phyloP scores from a whole-genome alignment of 1,140 invertebrate species.

The Papilio glaucus region DNA sequence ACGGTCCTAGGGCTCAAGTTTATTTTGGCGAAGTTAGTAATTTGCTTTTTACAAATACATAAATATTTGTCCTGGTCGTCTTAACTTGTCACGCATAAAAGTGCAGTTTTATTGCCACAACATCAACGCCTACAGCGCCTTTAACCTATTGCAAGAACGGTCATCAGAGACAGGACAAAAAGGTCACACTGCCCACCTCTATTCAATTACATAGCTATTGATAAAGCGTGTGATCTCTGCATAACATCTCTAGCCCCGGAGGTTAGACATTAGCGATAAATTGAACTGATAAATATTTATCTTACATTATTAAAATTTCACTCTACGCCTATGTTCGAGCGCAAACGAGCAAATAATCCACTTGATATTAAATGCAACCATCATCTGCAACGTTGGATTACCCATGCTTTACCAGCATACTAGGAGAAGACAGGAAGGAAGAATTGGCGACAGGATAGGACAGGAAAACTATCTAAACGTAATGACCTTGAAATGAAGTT shows the following conservation, averaged over 20 bases:
- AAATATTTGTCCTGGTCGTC: background rate
- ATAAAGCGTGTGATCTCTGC: background rate
- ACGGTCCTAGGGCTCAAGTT: no score
- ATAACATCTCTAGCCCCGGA: background rate
- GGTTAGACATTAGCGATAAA: background rate
- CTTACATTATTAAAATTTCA: background rate
- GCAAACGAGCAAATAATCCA: no score
- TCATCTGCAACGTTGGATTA: no score
- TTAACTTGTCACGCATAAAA: background rate
- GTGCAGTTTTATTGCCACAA: slow-evolving; percentile 1
- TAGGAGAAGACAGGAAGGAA: no score
- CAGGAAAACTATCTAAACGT: no score
- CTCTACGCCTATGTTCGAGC: no score
- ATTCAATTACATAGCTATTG: slow-evolving; percentile 2
- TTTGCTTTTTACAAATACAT: background rate
- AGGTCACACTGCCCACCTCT: slow-evolving; percentile 14
- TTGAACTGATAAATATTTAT: background rate
- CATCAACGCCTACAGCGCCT: background rate
- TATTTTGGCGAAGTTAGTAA: background rate
- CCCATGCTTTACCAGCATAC: no score
- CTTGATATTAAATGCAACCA: no score
- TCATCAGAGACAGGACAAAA: slow-evolving; percentile 2
- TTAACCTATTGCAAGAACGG: slow-evolving; percentile 7
- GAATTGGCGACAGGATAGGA: no score
- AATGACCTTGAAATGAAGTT: slow-evolving; percentile 24